Evolutionary conservation across 2,888 invertebrate species (phyloP), one percentile per base, ranked within the genome.

Genomic region (Mimumesa dahlbomi): DNA sequence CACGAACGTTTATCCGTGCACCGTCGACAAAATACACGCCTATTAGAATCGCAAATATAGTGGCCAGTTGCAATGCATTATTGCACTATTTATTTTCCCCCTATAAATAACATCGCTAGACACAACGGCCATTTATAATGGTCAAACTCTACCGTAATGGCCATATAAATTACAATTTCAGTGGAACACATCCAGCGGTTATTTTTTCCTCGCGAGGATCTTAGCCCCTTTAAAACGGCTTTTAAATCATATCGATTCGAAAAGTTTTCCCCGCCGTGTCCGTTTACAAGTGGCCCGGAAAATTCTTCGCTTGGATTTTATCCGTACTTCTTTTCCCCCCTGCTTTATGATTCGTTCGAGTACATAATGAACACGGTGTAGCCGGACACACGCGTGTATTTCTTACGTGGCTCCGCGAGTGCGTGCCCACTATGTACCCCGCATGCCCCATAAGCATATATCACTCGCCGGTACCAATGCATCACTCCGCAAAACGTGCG

Each of bases 401-500:
- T 59, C 42, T 50, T 58, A 58, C 56, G 42, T 43, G 40, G 50
- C n/a, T 18, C 31, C 19, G 45, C 56, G 56, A 50, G 63, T 69
- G 56, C 68, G 61, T 70, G 70, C 57, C 48, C 64, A 36, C n/a
- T n/a, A n/a, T n/a, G 62, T 49, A 71, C 58, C 34, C 65, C 65
- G 59, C 62, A 58, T 72, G 74, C 54, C 64, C 76, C 68, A 68
- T 72, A 73, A 71, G 79, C 75, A 79, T 80, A 80, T 80, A 80
- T 80, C 77, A 80, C 79, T 48, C 42, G 50, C 14, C 49, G 69
- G 75, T 73, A 73, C 72, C 79, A 66, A 79, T 78, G 70, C 76
- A 81, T 79, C 81, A 80, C 70, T 61, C 64, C 2, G 54, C 50
- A 36, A n/a, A 61, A 70, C 61, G 57, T 61, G 54, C 69, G 72